Evolutionary conservation across 2,113 vertebrate genomes (phyloP), one percentile per base, ranked within the genome.

Genomic region (Emydocephalus ijimae): DNA sequence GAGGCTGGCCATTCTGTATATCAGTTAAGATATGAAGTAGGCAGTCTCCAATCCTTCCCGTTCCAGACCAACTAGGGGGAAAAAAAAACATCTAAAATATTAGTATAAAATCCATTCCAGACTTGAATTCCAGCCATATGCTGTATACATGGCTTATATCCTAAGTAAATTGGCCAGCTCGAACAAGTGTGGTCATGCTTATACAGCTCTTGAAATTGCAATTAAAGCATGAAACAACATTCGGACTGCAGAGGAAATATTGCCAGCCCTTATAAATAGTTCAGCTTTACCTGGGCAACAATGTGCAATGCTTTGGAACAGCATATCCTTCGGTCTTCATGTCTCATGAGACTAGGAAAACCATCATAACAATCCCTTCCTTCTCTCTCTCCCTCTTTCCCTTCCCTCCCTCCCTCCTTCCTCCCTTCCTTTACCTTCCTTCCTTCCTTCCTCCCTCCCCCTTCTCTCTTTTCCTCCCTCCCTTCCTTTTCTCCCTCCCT

Each of bases 221-320:
- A 96, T 97, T 96, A 96, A 95, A 96, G 96, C 96, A 94, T 96
- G 95, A 95, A 97, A 95, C 90, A 94, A 96, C 93, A 91, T 91
- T 96, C 94, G 94, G 94, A 90, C 93, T 90, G 90, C 0, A 26
- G 91, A 61, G 3, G 45, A 24, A 23, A 2, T 21, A 89, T 91
- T 39, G 86, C 81, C 92, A 57, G 89, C 92, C 34, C 2, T 0
- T 0, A 91, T 57, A 92, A 45, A 89, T 24, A 90, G 90, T 95
- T 87, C 92, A 92, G 89, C 91, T 26, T 64, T 90, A 24, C 15
- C 18, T 69, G 24, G 3, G 6, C 18, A 15, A 24, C 57, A 59
- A 14, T 11, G 29, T 23, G 2, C 7, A 87, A 15, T 12, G 9
- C 39, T n/a, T 34, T 3, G n/a, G 48, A 50, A 55, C 4, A 0